These are phyloP conservation scores for Notocelia uddmanniana DNA, from an alignment of 2,888 invertebrate genomes.

Conservation along the genomic window DNA sequence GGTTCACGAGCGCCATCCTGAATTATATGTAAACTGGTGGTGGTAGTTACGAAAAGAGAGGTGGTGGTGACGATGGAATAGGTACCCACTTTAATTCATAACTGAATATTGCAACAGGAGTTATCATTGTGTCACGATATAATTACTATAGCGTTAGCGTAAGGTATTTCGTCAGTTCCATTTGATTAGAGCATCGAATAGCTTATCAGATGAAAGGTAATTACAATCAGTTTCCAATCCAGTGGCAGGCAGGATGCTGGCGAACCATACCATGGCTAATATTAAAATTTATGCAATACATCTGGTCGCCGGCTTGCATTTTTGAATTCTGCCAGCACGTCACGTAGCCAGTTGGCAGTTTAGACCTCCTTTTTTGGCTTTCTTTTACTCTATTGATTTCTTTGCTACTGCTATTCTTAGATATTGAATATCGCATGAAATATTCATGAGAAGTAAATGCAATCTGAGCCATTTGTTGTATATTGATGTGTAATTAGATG, in stretches of 20 bases:
- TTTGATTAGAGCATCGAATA: conserved; percentile 60
- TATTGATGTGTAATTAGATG: no score
- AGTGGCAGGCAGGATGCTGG: conserved; percentile 46
- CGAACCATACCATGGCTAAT: conserved; percentile 55
- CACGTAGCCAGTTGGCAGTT: conserved; percentile 62
- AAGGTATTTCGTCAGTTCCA: conserved; percentile 39
- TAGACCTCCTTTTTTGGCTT: conserved; percentile 53
- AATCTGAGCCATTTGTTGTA: no score
- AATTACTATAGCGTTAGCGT: conserved; percentile 35
- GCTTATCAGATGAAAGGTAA: conserved; percentile 69
- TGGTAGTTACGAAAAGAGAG: neutral
- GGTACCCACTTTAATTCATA: neutral
- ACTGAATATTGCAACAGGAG: conserved; percentile 10
- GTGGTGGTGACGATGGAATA: neutral
- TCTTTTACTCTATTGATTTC: conserved; percentile 25
- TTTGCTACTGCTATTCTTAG: conserved; percentile 27
- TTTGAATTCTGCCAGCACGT: conserved; percentile 56
- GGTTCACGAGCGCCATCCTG: neutral
- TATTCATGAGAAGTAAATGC: conserved; percentile 9
- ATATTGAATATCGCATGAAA: neutral
- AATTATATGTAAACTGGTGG: neutral
- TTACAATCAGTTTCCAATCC: conserved; percentile 58
- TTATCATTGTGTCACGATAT: conserved; percentile 16
- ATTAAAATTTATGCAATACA: conserved; percentile 75
- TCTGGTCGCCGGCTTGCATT: conserved; percentile 65